Percentiles rank a stretch among this genome's conserved stretches.
phyloP scores from a whole-genome alignment of 2,113 vertebrate genomes.

The Electrona antarctica region DNA sequence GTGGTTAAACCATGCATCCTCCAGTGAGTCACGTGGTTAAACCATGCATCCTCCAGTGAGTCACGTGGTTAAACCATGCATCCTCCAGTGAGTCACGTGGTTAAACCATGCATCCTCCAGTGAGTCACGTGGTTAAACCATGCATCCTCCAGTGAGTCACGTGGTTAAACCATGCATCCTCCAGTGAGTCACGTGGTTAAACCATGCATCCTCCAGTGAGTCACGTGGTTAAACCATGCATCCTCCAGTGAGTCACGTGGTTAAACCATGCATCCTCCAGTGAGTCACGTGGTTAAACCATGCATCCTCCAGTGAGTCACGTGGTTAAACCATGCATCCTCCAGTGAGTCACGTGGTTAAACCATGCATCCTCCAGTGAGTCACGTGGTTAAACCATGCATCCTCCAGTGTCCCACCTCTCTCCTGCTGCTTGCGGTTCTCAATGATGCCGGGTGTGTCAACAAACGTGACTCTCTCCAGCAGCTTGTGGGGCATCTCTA shows the following conservation, averaged over 20 bases:
- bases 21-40: background rate
- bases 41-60: background rate
- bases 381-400: too few relatives aligned
- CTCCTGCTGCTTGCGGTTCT: slow-evolving; percentile 99
- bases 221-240: too few relatives aligned
- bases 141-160: background rate
- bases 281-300: background rate
- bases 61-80: too few relatives aligned
- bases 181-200: background rate
- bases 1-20: too few relatives aligned
- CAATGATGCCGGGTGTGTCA: slow-evolving; percentile 96
- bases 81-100: background rate
- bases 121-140: background rate
- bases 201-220: background rate
- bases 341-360: background rate
- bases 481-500: slow-evolving; percentile 95
- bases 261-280: too few relatives aligned
- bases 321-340: too few relatives aligned
- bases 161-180: too few relatives aligned
- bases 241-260: background rate
- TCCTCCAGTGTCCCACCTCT: slow-evolving; percentile 81
- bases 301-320: background rate
- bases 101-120: too few relatives aligned
- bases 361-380: too few relatives aligned
- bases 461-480: slow-evolving; percentile 95